Conservation (phyloP, 1,140 invertebrate genomes). For the Neodiprion virginianus region DNA sequence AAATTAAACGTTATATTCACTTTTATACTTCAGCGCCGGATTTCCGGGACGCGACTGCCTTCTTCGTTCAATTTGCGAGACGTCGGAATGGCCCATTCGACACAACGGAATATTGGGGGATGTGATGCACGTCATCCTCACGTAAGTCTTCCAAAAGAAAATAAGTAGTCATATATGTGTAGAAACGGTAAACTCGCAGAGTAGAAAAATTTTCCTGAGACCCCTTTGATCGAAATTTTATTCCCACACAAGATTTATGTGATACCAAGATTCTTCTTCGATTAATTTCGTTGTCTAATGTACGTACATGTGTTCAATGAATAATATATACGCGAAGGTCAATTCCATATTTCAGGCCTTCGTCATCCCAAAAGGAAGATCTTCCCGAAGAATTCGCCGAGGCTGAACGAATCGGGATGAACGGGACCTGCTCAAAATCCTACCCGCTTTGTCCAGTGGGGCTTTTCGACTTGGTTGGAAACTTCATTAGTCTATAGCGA, state of each 20-base stretch:
- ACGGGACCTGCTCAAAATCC: conserved; percentile 55
- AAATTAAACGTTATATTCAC: too few species aligned
- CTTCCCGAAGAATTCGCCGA: conserved; percentile 51
- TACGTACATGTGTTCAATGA: too few species aligned
- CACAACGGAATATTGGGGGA: conserved; percentile 59
- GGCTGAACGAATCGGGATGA: conserved; percentile 54
- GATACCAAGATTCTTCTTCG: too few species aligned
- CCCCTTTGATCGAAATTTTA: too few species aligned
- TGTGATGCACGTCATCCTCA: conserved; percentile 56
- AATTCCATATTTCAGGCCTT: conserved; percentile 42
- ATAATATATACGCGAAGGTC: too few species aligned
- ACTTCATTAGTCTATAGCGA: not conserved
- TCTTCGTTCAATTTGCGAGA: conserved; percentile 57
- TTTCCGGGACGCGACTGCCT: conserved; percentile 53
- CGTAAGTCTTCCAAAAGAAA: conserved; percentile 44
- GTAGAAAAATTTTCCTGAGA: too few species aligned
- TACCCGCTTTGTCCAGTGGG: conserved; percentile 53
- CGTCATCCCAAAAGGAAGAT: conserved; percentile 49
- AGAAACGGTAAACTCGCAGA: too few species aligned
- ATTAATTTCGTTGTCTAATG: too few species aligned
- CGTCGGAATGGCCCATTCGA: conserved; percentile 47
- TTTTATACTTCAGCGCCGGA: conserved; percentile 39
- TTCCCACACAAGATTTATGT: too few species aligned
- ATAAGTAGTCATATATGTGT: too few species aligned
- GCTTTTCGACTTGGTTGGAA: conserved; percentile 58